A percentile compares a stretch with the other conserved stretches of the same genome.
Conservation (phyloP, 1,140 invertebrate genomes). For the Leptoteleia sp. region DNA sequence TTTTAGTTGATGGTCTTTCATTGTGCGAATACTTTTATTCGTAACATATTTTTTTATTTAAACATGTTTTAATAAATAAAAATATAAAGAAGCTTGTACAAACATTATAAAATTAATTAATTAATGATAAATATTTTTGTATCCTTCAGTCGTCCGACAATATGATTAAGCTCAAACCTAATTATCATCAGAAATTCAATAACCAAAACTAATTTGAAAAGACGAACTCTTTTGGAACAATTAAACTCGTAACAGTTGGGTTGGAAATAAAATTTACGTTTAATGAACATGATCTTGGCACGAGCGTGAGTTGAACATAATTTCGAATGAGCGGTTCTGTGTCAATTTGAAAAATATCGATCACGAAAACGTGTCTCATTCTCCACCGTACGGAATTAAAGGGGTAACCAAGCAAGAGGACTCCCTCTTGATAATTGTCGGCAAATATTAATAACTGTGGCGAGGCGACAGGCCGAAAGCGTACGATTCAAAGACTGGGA, state of each 20-base stretch:
- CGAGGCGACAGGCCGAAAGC: constrained; percentile 68
- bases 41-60: no score
- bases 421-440: constrained; percentile 79
- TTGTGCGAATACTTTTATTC: no score
- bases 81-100: no score
- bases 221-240: constrained; percentile 15
- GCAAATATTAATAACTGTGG: constrained; percentile 81
- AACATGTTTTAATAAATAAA: no score
- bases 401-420: constrained; percentile 70
- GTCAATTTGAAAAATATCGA: constrained; percentile 65
- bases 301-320: constrained; percentile 30
- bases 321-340: constrained; percentile 47
- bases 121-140: no score
- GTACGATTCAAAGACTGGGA: constrained; percentile 71
- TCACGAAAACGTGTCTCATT: constrained; percentile 74
- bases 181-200: no score
- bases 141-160: no score
- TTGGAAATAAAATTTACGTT: constrained; percentile 45
- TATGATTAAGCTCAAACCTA: no score
- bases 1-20: no score
- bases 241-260: constrained; percentile 12
- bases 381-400: constrained; percentile 74
- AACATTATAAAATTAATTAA: no score
- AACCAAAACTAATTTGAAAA: constrained; percentile 6
- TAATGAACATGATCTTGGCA: constrained; percentile 61